These are phyloP conservation scores for Taeniopygia guttata DNA, from an alignment of 2,797 vertebrate species.

Conservation along the genomic window DNA sequence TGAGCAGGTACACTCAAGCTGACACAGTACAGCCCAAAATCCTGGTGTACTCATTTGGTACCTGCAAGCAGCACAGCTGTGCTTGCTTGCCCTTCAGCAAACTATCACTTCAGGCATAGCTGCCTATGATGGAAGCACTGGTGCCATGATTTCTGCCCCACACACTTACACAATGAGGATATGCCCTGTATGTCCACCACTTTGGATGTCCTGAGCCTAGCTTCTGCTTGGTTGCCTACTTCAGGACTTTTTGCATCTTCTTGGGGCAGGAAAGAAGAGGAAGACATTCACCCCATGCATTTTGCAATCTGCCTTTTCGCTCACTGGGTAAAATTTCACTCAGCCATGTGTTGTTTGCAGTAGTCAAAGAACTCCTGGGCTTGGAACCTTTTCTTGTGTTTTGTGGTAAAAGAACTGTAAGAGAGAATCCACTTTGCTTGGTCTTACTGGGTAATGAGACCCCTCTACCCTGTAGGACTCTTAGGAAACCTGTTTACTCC, in stretches of 20 bases:
- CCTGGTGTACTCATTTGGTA: not conserved
- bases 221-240: not conserved
- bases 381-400: not conserved
- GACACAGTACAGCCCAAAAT: not conserved
- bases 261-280: not conserved
- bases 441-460: not conserved
- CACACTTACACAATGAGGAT: not conserved
- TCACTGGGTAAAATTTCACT: not conserved
- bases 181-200: not conserved
- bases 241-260: not conserved
- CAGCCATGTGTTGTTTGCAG: not conserved
- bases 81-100: not conserved
- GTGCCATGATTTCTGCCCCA: not conserved
- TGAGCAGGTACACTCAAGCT: not conserved
- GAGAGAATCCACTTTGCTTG: not conserved
- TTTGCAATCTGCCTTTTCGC: not conserved
- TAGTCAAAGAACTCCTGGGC: not conserved
- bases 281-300: not conserved
- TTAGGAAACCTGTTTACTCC: not conserved
- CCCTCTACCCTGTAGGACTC: not conserved
- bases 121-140: not conserved
- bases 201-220: not conserved
- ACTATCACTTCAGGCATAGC: not conserved
- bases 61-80: not conserved
- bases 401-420: not conserved